phyloP scores from a whole-genome alignment of 2,797 vertebrate genomes.

The Lycodopsis pacificus region DNA sequence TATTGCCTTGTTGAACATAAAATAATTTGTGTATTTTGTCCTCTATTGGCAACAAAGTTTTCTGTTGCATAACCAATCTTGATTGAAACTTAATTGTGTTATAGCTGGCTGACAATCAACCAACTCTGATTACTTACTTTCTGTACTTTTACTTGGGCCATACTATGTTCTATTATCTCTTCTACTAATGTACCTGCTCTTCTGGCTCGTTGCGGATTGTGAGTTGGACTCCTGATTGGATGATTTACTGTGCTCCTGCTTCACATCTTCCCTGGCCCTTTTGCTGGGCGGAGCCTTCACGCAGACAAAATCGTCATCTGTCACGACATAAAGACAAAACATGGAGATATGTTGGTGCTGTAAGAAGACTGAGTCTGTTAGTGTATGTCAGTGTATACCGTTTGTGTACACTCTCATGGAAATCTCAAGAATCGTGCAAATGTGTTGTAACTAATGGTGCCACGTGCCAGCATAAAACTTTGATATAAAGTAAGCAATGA shows the following conservation, averaged over 20 bases:
- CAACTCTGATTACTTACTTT: neutral
- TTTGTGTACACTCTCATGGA: neutral
- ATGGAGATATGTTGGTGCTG: slow-evolving; percentile 1
- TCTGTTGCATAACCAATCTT: too few relatives aligned
- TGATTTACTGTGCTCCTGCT: slow-evolving; percentile 72
- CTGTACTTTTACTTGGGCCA: neutral
- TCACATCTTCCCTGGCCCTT: slow-evolving; percentile 80
- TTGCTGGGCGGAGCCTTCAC: slow-evolving; percentile 85
- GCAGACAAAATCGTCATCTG: slow-evolving; percentile 91
- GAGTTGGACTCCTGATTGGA: slow-evolving; percentile 68
- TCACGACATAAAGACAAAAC: slow-evolving; percentile 13
- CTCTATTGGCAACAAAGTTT: neutral
- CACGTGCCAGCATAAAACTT: neutral
- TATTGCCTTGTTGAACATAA: neutral
- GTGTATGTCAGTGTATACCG: neutral
- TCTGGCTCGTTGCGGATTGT: slow-evolving; percentile 58
- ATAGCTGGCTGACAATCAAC: neutral
- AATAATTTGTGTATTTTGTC: neutral
- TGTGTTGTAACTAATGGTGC: neutral
- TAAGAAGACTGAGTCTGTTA: neutral
- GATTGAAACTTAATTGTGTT: neutral
- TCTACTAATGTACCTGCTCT: slow-evolving; percentile 80
- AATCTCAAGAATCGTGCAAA: neutral
- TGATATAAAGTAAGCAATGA: too few relatives aligned
- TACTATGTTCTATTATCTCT: neutral